Conservation (phyloP, 2,888 invertebrate genomes). For the Sphaeridia pumilis region DNA sequence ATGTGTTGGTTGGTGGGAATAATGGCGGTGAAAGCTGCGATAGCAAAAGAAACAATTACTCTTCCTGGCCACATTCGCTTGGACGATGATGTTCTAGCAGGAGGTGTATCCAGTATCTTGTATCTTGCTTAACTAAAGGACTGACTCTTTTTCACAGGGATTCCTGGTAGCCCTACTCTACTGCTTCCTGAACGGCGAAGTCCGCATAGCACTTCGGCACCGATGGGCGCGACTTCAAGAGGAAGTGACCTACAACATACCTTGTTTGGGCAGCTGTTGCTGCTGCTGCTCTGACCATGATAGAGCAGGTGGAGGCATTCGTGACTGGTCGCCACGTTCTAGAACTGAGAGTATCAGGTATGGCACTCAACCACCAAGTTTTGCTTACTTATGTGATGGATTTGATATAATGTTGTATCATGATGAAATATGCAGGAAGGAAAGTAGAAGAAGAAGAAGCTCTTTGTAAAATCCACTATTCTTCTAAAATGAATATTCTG, state of each 20-base stretch:
- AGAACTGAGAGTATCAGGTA: slow-evolving; percentile 41
- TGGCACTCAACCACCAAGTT: too few species aligned
- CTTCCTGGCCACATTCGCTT: background rate
- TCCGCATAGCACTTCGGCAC: slow-evolving; percentile 69
- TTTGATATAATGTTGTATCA: too few species aligned
- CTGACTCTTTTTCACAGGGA: slow-evolving; percentile 50
- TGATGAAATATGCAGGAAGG: too few species aligned
- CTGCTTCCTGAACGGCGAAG: slow-evolving; percentile 86
- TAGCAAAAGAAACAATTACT: background rate
- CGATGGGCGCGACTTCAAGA: slow-evolving; percentile 51
- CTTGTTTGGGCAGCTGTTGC: slow-evolving; percentile 17
- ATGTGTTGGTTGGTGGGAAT: background rate
- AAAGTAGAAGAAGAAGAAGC: too few species aligned
- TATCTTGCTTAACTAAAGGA: background rate
- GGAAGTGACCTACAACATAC: too few species aligned
- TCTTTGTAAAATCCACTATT: too few species aligned
- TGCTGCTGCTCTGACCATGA: slow-evolving; percentile 17
- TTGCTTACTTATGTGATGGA: too few species aligned
- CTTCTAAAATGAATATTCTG: too few species aligned
- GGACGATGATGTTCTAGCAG: background rate
- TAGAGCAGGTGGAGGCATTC: slow-evolving; percentile 13
- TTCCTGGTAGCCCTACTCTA: slow-evolving; percentile 81
- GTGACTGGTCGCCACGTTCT: slow-evolving; percentile 50
- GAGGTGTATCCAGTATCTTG: background rate
- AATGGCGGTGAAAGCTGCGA: background rate